Base-by-base conservation (phyloP, 1,140 invertebrate genomes). In the Lepeophtheirus salmonis region DNA sequence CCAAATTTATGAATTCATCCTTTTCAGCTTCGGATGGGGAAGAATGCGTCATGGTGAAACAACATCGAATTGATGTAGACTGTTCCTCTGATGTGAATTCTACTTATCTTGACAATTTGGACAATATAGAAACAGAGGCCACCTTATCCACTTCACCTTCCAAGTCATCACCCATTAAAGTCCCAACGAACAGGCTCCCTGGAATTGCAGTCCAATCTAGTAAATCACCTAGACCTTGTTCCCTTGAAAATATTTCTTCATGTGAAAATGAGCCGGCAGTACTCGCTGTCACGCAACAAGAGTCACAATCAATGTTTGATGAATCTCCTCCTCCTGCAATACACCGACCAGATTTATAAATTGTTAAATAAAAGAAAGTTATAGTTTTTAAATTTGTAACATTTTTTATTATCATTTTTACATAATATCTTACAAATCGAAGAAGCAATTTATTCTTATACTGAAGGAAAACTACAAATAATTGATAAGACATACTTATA, bases 1-100 rank as follows among this genome's bases (percentile, higher is more conserved):
- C 16, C 18, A 17, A 3, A 16, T n/a, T 3, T 23, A 17, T 54
- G 14, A 16, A 17, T 25, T 56, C 30, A 41, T n/a, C 20, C n/a
- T 30, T 12, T 30, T 85, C 92, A 72, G 76, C 80, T 41, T 77
- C 75, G 61, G 87, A 90, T 68, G 89, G 89, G 50, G 90, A 89
- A 57, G 84, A 89, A 66, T 89, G 89, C 69, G 79, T 80, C 63
- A 75, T 95, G 63, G 73, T 89, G 51, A 82, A 83, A 65, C 83
- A 85, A 65, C 82, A 84, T 66, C 26, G 30, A 18, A 25, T 60
- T 2, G 57, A 60, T 50, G 20, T 23, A 12, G 49, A 21, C 13
- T 50, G 41, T 3, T 13, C 21, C 2, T 23, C 23, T 57, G 16
- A 24, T 2, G 21, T 2, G 2, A 14, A 14, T 2, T 16, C 52